phyloP scores from a whole-genome alignment of 2,113 vertebrate genomes.

The Vulpes ferrilata region DNA sequence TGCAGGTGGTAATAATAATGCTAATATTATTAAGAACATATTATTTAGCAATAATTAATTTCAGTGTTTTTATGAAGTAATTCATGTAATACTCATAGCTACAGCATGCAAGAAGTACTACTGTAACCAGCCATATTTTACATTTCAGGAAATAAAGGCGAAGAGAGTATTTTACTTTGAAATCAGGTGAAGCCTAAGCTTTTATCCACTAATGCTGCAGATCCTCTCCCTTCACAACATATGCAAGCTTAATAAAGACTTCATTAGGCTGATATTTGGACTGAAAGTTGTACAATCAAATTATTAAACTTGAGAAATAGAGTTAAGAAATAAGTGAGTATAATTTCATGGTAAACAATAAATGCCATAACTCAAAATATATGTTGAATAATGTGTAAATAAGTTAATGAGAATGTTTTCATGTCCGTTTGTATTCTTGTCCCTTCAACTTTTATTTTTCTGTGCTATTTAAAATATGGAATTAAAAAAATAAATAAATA shows the following conservation, averaged over 20 bases:
- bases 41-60: not conserved
- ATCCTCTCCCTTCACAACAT: not conserved
- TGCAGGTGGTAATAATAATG: not conserved
- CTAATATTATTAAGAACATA: not conserved
- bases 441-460: not conserved
- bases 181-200: not conserved
- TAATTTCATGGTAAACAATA: not conserved
- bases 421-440: not conserved
- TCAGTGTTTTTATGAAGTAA: not conserved
- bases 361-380: not conserved
- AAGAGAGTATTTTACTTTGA: not conserved
- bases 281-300: not conserved
- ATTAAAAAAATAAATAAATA: not conserved
- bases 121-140: not conserved
- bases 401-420: not conserved
- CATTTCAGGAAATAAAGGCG: not conserved
- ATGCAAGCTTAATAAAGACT: not conserved
- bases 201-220: not conserved
- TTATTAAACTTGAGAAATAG: not conserved
- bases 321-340: not conserved
- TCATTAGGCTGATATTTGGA: not conserved
- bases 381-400: not conserved
- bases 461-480: not conserved
- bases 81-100: not conserved
- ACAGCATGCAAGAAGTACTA: not conserved